Evolutionary conservation across 2,113 vertebrate species (phyloP), one percentile per base, ranked within the genome.

Genomic region (Alligator sinensis): DNA sequence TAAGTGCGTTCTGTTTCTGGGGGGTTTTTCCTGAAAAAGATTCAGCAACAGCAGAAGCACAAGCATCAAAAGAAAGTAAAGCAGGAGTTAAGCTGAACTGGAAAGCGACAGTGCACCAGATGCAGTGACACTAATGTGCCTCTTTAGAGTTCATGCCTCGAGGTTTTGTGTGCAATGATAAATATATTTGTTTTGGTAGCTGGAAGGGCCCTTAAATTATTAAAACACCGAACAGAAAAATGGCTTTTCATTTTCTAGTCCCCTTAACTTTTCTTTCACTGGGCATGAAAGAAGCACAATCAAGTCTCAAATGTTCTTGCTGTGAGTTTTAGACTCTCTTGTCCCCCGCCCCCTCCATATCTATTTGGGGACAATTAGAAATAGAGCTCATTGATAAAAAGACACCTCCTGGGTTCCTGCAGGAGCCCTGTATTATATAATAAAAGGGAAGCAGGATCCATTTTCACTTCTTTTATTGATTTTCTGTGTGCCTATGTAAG

Each of bases 121-220:
- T 88, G 80, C 84, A 91, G 54, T 87, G 91, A 92, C 96, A 94
- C 80, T 94, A 95, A 96, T 96, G 96, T 90, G 86, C 60, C 91
- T 96, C 88, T 96, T 93, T 59, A 82, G 86, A 89, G 77, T 62
- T 90, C 84, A 87, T 0, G 88, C 95, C 96, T 92, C 96, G 91
- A 96, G 95, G 96, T 92, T 96, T 94, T 92, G 93, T 89, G 87
- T 92, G 77, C 2, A 0, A 83, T 97, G 96, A 97, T 92, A 96
- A 97, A 97, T 97, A 95, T 84, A 93, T 97, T 96, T 96, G 93
- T 95, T 96, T 96, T 96, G 30, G 91, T 96, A 84, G 74, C 92
- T 94, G 80, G 84, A 96, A 86, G 78, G 95, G 78, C 77, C 92
- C 84, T 95, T 97, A 95, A 96, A 97, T 97, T 97, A 96, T 97